Conservation (phyloP, 1,140 invertebrate genomes). For the Cyclargus thomasi region DNA sequence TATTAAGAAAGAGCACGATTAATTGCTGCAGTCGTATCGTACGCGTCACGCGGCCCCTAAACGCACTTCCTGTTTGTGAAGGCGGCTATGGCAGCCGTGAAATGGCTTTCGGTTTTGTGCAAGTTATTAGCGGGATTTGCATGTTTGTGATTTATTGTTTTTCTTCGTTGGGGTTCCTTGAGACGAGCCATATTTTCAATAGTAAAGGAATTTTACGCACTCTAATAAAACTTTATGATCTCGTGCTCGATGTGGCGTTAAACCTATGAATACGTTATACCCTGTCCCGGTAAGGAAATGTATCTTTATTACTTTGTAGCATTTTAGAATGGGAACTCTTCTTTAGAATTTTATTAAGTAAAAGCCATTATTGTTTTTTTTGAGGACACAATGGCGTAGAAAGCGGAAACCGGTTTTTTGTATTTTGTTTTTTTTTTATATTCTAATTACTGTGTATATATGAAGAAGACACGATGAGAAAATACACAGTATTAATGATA, state of each 20-base stretch:
- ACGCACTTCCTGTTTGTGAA: constrained; percentile 30
- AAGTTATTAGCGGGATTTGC: constrained; percentile 73
- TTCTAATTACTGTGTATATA: no score
- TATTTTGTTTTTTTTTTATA: no score
- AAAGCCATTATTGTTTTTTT: no score
- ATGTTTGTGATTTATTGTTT: constrained; percentile 73
- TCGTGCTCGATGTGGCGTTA: constrained; percentile 23
- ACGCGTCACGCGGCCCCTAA: constrained; percentile 20
- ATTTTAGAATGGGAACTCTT: background rate
- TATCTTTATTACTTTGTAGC: constrained; percentile 4
- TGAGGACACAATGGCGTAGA: no score
- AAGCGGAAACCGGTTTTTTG: no score
- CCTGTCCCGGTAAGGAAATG: background rate
- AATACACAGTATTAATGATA: no score
- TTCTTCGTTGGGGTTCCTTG: constrained; percentile 35
- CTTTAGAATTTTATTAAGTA: no score
- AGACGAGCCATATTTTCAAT: constrained; percentile 43
- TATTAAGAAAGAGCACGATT: no score
- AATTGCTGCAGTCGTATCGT: constrained; percentile 25
- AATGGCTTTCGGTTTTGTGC: constrained; percentile 73
- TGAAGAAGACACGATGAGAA: no score
- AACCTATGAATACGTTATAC: constrained; percentile 17
- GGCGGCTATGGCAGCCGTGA: constrained; percentile 60
- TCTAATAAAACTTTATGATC: constrained; percentile 40
- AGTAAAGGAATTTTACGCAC: constrained; percentile 33